These are phyloP conservation scores for Lysiphlebus fabarum DNA, from an alignment of 1,140 invertebrate genomes.

Conservation along the genomic window DNA sequence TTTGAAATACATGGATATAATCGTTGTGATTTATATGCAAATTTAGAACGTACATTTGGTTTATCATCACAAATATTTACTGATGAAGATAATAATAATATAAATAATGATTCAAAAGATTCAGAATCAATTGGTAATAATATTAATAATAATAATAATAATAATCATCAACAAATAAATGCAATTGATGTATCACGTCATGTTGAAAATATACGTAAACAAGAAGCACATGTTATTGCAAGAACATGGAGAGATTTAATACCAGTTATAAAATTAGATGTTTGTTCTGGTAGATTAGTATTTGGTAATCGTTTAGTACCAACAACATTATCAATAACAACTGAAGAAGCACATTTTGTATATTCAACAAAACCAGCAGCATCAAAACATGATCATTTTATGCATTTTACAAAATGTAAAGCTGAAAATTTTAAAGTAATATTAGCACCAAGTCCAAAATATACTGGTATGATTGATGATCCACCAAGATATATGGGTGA, in stretches of 20 bases:
- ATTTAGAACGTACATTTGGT: slow-evolving; percentile 86
- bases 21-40: slow-evolving; percentile 81
- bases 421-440: slow-evolving; percentile 94
- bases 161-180: slow-evolving; percentile 66
- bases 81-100: slow-evolving; percentile 42
- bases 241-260: slow-evolving; percentile 94
- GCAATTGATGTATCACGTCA: slow-evolving; percentile 54
- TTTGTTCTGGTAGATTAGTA: slow-evolving; percentile 84
- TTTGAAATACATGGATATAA: slow-evolving; percentile 97
- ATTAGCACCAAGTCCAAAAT: slow-evolving; percentile 89
- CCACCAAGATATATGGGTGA: slow-evolving; percentile 97
- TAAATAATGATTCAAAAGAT: slow-evolving; percentile 42
- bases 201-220: slow-evolving; percentile 49
- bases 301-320: slow-evolving; percentile 96
- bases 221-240: slow-evolving; percentile 63
- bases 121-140: slow-evolving; percentile 53
- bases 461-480: slow-evolving; percentile 89
- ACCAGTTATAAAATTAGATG: slow-evolving; percentile 93
- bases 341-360: slow-evolving; percentile 92
- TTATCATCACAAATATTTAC: slow-evolving; percentile 75
- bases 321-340: slow-evolving; percentile 85
- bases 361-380: slow-evolving; percentile 95
- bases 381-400: slow-evolving; percentile 88
- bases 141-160: slow-evolving; percentile 46
- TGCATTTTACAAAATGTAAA: slow-evolving; percentile 93